Conservation (phyloP, 2,113 vertebrate genomes). For the Acrocephalus kingi region DNA sequence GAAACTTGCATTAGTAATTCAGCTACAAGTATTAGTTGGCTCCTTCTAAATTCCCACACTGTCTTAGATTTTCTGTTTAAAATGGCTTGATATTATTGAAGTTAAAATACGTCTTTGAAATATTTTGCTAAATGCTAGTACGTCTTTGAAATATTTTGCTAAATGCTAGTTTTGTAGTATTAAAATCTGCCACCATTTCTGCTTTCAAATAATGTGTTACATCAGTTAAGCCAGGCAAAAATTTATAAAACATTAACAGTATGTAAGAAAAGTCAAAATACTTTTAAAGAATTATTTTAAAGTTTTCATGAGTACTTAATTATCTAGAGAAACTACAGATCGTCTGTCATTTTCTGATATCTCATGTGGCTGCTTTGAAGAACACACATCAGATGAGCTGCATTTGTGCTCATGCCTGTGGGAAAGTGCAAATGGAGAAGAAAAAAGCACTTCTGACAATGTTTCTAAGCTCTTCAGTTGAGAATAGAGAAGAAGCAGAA, state of each 20-base stretch:
- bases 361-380: background rate
- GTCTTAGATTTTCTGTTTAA: background rate
- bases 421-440: background rate
- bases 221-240: background rate
- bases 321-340: background rate
- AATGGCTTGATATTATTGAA: background rate
- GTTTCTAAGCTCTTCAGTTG: background rate
- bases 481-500: background rate
- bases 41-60: background rate
- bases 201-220: background rate
- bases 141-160: background rate
- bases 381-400: background rate
- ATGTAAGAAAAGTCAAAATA: background rate
- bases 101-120: background rate
- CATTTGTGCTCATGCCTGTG: background rate
- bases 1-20: background rate
- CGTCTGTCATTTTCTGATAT: background rate
- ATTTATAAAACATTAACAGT: background rate
- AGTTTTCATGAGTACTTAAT: background rate
- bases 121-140: background rate
- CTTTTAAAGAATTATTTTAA: background rate
- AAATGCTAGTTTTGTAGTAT: background rate
- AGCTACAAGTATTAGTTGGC: background rate
- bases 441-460: background rate
- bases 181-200: background rate